Percentiles rank a stretch among this genome's conserved stretches.
These are phyloP conservation scores for Drosophila pachea DNA, from an alignment of 1,140 invertebrate species.

Conservation along the genomic window DNA sequence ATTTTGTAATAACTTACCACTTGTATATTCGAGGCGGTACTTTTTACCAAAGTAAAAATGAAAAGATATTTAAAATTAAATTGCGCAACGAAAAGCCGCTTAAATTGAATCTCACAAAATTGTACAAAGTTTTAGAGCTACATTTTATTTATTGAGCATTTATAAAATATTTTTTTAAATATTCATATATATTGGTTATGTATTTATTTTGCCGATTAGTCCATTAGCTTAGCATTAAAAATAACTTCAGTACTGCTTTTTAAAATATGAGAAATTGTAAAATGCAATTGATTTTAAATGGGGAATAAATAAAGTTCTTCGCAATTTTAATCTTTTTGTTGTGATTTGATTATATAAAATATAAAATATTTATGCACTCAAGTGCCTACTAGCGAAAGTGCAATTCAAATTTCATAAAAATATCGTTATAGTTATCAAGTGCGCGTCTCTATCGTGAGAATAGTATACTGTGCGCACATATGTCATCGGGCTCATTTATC, in stretches of 20 bases:
- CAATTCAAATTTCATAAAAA: too few relatives aligned
- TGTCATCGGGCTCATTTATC: background rate
- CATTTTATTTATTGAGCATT: constrained; percentile 16
- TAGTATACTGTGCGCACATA: too few relatives aligned
- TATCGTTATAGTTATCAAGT: too few relatives aligned
- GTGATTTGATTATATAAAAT: too few relatives aligned
- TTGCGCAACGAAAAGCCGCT: constrained; percentile 56
- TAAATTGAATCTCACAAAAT: constrained; percentile 42
- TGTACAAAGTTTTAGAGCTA: constrained; percentile 60
- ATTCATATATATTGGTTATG: constrained; percentile 15
- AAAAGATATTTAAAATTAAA: constrained; percentile 16
- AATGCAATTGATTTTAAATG: constrained; percentile 38
- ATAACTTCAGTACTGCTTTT: constrained; percentile 44
- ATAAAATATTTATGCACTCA: too few relatives aligned
- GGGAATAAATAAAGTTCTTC: constrained; percentile 31
- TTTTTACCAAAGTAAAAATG: constrained; percentile 45
- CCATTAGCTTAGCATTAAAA: constrained; percentile 56
- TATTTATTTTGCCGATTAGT: constrained; percentile 40
- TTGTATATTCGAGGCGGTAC: constrained; percentile 52
- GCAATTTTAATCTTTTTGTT: constrained; percentile 12
- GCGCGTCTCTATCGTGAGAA: too few relatives aligned
- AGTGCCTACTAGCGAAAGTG: too few relatives aligned
- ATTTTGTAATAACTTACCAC: constrained; percentile 64
- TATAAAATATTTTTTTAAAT: constrained; percentile 63
- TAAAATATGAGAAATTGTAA: constrained; percentile 14